Evolutionary conservation across 1,140 invertebrate species (phyloP).

Genomic region (Nymphalis io): DNA sequence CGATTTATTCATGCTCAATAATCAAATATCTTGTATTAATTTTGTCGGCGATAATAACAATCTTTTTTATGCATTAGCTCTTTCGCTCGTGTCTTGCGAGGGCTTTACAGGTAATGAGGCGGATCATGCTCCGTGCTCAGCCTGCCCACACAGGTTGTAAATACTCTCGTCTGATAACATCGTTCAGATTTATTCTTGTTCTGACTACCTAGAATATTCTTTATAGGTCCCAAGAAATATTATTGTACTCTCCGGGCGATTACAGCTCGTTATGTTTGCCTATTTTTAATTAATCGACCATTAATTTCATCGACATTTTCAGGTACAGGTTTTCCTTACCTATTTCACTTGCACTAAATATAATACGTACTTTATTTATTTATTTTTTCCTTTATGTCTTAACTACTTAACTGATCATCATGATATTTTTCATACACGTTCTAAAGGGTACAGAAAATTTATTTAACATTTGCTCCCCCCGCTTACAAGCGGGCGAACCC

Average conservation of each 20-base stretch:
- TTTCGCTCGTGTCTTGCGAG: constrained; percentile 10
- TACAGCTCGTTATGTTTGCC: not conserved
- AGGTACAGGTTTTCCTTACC: no score
- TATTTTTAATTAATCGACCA: not conserved
- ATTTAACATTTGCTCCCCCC: no score
- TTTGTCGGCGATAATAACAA: constrained; percentile 9
- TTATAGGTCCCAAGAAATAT: constrained; percentile 12
- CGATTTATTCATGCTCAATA: not conserved
- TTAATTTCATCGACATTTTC: no score
- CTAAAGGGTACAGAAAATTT: no score
- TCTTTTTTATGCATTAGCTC: constrained; percentile 12
- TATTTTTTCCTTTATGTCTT: no score
- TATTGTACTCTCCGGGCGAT: not conserved
- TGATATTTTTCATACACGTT: no score
- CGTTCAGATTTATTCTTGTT: constrained; percentile 10
- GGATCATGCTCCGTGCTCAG: constrained; percentile 19
- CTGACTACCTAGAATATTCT: constrained; percentile 25
- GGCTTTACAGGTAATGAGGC: constrained; percentile 28
- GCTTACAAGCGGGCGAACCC: no score
- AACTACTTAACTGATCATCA: no score
- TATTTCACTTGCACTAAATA: not conserved
- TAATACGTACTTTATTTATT: no score
- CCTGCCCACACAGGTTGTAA: constrained; percentile 16
- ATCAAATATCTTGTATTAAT: not conserved
- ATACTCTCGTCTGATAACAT: constrained; percentile 5